Evolutionary conservation across 2,888 invertebrate species (phyloP), one percentile per base, ranked within the genome.

Genomic region (Bombylius major): DNA sequence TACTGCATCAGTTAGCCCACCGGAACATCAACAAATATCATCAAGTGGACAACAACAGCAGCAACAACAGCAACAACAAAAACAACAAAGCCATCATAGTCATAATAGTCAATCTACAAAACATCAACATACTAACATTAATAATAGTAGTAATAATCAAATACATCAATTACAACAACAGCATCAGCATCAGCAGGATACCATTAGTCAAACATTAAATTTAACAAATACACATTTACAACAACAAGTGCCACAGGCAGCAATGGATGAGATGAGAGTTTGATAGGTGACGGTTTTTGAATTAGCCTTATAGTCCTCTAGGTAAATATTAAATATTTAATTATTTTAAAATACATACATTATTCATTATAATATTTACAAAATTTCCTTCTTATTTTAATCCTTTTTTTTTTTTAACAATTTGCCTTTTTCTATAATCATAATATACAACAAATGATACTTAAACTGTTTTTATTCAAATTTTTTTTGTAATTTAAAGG

Each of bases 201-300:
- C 76, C 51, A 79, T 78, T 62, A 58, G 45, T 31, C 32, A 57
- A 76, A 75, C 50, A 76, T 73, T 56, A 77, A 75, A 58, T 62
- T 66, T 65, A 70, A 72, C 60, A 6, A 65, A 59, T 52, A 52
- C 72, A 75, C 49, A 75, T 73, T 9, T 79, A 72, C 59, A 79
- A 74, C 60, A 80, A 75, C 65, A 76, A 73, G 82, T 87, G 71
- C 87, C 87, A 53, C 86, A 88, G 71, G 89, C 89, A 63, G 87
- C 88, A 60, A 89, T 89, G 76, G 88, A 87, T 72, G 90, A 90
- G 77, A 90, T 90, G 89, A 79, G 89, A 75, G 90, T 90, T 83
- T 90, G 89, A 90, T 87, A 72, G 72, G 71, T 69, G 64, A 68
- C 71, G 69, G 70, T 70, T 66, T 73, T 72, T 69, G 71, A 73